Percentiles rank a stretch among this genome's conserved stretches.
phyloP scores from a whole-genome alignment of 2,113 vertebrate genomes.

The Coptodon rendalli region DNA sequence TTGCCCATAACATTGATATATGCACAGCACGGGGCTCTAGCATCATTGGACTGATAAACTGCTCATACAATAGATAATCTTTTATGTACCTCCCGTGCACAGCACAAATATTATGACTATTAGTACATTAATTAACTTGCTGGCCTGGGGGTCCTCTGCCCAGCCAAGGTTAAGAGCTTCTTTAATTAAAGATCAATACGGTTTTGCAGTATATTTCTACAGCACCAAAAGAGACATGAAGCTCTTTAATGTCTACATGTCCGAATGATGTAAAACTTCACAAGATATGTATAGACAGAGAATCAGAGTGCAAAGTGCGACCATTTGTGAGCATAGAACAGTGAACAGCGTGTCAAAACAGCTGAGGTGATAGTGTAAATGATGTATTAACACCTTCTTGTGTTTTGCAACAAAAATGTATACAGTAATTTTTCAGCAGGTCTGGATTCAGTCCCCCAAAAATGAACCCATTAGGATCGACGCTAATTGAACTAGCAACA shows the following conservation, averaged over 20 bases:
- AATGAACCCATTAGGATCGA: not conserved
- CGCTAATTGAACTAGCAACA: not conserved
- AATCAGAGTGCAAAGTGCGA: constrained; percentile 39
- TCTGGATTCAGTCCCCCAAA: not conserved
- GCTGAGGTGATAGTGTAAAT: not conserved
- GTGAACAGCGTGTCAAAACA: constrained; percentile 4
- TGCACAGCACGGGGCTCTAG: constrained; percentile 68
- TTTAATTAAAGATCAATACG: constrained; percentile 83
- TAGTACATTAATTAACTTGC: constrained; percentile 80
- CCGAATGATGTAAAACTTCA: constrained; percentile 45
- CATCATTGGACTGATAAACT: constrained; percentile 77
- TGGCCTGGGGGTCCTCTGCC: constrained; percentile 69
- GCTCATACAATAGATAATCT: constrained; percentile 79
- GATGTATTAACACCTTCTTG: not conserved
- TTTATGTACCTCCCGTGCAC: constrained; percentile 79
- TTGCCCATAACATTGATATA: constrained; percentile 78
- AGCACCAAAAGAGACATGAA: constrained; percentile 57
- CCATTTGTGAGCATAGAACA: constrained; percentile 2
- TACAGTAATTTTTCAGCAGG: not conserved
- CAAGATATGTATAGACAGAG: constrained; percentile 20
- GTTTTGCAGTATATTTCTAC: constrained; percentile 72
- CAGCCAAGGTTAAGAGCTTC: constrained; percentile 78
- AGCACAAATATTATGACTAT: constrained; percentile 83
- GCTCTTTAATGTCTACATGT: constrained; percentile 56
- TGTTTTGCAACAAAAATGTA: not conserved